Percentiles rank a stretch among this genome's conserved stretches.
phyloP scores from a whole-genome alignment of 2,113 vertebrate species.

The Ceyx margarethae region DNA sequence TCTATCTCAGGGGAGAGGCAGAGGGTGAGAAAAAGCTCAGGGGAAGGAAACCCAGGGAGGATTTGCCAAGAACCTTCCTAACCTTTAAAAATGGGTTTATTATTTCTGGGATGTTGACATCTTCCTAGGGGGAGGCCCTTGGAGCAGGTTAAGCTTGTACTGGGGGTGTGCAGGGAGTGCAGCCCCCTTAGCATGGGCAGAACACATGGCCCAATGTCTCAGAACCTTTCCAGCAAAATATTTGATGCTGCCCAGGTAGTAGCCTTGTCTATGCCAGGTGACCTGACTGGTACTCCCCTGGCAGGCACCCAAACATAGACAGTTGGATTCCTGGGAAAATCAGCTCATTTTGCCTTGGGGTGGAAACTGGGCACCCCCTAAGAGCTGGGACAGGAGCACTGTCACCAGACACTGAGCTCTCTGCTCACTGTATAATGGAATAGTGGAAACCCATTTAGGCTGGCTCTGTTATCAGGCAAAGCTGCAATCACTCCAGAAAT shows the following conservation, averaged over 20 bases:
- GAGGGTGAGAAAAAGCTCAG: slow-evolving; percentile 29
- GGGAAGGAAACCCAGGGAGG: neutral
- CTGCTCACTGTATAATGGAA: neutral
- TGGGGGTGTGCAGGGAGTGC: neutral
- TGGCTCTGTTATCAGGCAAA: neutral
- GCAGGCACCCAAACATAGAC: neutral
- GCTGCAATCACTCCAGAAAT: slow-evolving; percentile 38
- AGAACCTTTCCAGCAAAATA: neutral
- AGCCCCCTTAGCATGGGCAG: neutral
- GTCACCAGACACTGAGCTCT: neutral
- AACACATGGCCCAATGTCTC: accelerated
- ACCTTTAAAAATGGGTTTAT: neutral
- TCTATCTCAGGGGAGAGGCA: slow-evolving; percentile 46
- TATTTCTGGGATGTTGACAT: neutral
- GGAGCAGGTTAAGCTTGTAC: neutral
- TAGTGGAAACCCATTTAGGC: neutral
- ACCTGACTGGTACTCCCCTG: neutral
- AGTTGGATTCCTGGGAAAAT: accelerated
- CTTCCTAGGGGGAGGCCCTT: neutral
- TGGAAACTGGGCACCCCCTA: neutral
- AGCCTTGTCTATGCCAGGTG: neutral
- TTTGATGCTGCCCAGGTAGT: neutral
- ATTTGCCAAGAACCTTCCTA: neutral
- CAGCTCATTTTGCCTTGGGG: neutral
- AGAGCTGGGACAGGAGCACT: neutral